These are phyloP conservation scores for Ibidorhyncha struthersii DNA, from an alignment of 2,113 vertebrate species.

Conservation along the genomic window DNA sequence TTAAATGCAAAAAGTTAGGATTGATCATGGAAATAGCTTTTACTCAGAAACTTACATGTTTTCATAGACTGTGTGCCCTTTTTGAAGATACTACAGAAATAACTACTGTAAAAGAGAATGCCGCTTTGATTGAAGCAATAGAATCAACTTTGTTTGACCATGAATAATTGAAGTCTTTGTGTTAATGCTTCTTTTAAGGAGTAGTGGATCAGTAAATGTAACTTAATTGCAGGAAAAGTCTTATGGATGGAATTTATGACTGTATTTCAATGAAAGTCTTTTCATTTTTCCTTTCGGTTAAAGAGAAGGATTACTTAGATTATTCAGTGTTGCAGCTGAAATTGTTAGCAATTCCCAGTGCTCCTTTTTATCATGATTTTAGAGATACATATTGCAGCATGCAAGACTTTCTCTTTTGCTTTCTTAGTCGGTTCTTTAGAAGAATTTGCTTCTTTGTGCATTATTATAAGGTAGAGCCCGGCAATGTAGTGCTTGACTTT, in stretches of 20 bases:
- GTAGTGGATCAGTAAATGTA: constrained; percentile 76
- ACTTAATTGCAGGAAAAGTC: constrained; percentile 78
- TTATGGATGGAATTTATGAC: constrained; percentile 73
- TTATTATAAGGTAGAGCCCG: neutral
- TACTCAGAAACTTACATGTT: constrained; percentile 65
- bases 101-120: constrained; percentile 77
- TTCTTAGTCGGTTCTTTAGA: neutral
- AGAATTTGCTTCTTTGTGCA: neutral
- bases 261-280: constrained; percentile 73
- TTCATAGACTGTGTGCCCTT: constrained; percentile 60
- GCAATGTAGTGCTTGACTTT: neutral
- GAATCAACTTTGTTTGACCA: constrained; percentile 78
- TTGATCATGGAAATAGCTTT: constrained; percentile 48
- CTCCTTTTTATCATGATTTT: neutral
- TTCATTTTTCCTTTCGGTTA: constrained; percentile 72
- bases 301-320: constrained; percentile 67
- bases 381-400: neutral
- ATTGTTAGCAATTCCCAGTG: constrained; percentile 30
- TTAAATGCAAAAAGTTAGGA: constrained; percentile 25
- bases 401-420: neutral
- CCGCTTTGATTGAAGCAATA: constrained; percentile 76
- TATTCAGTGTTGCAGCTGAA: constrained; percentile 58
- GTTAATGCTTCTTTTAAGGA: constrained; percentile 75
- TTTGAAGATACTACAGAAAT: constrained; percentile 78
- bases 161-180: constrained; percentile 80